phyloP scores from a whole-genome alignment of 2,888 invertebrate genomes.

The Diaperis boleti region DNA sequence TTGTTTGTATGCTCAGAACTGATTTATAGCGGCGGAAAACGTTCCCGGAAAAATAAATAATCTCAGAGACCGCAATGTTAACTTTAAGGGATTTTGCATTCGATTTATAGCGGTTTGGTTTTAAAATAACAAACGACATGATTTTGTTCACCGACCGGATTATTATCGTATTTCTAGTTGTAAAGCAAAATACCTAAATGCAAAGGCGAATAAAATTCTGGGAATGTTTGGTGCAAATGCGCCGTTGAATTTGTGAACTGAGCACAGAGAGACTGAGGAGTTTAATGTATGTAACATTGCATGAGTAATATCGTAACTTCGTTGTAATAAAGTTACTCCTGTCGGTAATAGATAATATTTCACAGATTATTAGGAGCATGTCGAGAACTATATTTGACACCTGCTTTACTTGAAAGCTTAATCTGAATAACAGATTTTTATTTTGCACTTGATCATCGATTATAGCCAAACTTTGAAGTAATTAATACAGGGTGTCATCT shows the following conservation, averaged over 20 bases:
- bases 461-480: neutral
- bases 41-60: too few relatives aligned
- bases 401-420: neutral
- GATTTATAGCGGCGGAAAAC: too few relatives aligned
- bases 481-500: slow-evolving; percentile 13
- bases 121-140: neutral
- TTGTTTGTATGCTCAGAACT: too few relatives aligned
- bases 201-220: too few relatives aligned
- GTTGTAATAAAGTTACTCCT: neutral
- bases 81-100: neutral
- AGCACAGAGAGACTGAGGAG: too few relatives aligned
- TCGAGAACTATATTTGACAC: neutral
- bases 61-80: too few relatives aligned
- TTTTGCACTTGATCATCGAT: too few relatives aligned
- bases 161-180: neutral
- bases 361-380: neutral
- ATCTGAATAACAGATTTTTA: neutral
- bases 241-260: too few relatives aligned
- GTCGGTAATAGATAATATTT: neutral
- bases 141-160: neutral
- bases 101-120: neutral
- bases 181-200: neutral
- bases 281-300: neutral
- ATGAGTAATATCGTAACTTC: neutral
- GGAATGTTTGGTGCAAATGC: too few relatives aligned